Evolutionary conservation across 1,140 invertebrate genomes (phyloP).

Genomic region (Drosophila sproati): DNA sequence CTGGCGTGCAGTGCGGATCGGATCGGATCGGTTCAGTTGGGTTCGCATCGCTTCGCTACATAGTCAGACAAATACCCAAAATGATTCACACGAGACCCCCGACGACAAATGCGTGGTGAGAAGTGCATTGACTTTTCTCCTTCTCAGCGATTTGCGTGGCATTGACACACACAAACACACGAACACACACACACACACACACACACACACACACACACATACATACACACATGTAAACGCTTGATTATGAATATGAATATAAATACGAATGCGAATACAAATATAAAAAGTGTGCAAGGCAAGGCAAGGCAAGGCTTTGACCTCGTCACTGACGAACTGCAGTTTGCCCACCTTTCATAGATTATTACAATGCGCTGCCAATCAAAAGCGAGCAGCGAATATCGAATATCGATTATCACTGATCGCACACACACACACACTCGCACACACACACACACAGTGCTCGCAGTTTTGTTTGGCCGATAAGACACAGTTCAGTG

Average conservation of each 20-base stretch:
- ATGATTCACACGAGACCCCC: slow-evolving; percentile 43
- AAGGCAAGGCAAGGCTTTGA: slow-evolving; percentile 36
- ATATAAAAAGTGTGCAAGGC: background rate
- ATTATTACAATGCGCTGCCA: background rate
- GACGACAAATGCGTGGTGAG: slow-evolving; percentile 32
- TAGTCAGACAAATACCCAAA: slow-evolving; percentile 44
- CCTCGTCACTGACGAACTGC: slow-evolving; percentile 39
- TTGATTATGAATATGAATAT: slow-evolving; percentile 43
- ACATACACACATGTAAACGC: background rate
- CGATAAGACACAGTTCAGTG: slow-evolving; percentile 49
- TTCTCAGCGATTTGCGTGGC: slow-evolving; percentile 42
- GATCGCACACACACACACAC: background rate
- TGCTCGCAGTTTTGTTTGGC: slow-evolving; percentile 34
- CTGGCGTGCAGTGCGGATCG: slow-evolving; percentile 16
- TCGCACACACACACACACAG: background rate
- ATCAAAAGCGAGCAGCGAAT: background rate
- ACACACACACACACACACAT: slow-evolving; percentile 3
- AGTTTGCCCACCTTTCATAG: slow-evolving; percentile 2
- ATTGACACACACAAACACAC: slow-evolving; percentile 37
- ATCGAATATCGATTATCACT: background rate
- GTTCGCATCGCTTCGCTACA: slow-evolving; percentile 12
- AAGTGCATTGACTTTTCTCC: slow-evolving; percentile 46
- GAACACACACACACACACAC: slow-evolving; percentile 15
- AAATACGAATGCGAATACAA: slow-evolving; percentile 30
- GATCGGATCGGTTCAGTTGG: background rate